Percentiles rank a stretch among this genome's conserved stretches.
Conservation (phyloP, 1,140 invertebrate genomes). For the Holotrichia oblita region DNA sequence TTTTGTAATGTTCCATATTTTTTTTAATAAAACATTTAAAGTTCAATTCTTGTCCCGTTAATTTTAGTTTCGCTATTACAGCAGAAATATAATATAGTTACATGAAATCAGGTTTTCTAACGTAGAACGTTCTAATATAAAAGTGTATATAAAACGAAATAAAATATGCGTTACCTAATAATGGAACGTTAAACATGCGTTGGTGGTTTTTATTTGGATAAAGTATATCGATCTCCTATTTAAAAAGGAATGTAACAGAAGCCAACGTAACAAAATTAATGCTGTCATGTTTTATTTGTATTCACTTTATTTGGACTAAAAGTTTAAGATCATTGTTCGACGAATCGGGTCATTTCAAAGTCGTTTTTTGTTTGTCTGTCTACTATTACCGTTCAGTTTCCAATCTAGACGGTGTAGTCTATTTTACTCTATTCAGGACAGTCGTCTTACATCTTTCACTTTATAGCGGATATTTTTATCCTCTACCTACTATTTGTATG, state of each 20-base stretch:
- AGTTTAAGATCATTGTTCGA: slow-evolving; percentile 26
- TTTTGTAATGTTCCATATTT: too few species aligned
- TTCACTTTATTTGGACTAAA: slow-evolving; percentile 9
- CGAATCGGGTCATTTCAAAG: slow-evolving; percentile 25
- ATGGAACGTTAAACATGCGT: neutral
- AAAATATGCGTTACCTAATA: too few species aligned
- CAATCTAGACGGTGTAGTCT: neutral
- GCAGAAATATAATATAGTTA: neutral
- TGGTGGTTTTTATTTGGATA: neutral
- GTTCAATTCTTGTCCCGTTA: too few species aligned
- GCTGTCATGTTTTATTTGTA: neutral
- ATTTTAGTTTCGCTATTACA: neutral
- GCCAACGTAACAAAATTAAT: neutral
- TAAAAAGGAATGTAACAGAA: neutral
- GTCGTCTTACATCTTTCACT: neutral
- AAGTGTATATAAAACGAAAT: too few species aligned
- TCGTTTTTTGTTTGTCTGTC: slow-evolving; percentile 33
- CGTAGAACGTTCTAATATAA: neutral
- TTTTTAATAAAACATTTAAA: too few species aligned
- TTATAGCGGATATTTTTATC: too few species aligned
- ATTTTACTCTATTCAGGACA: neutral
- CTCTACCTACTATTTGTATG: too few species aligned
- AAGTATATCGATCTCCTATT: slow-evolving; percentile 10
- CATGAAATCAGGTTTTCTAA: neutral
- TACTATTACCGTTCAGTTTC: neutral